Evolutionary conservation across 64 coral and sea anemone genomes (phyloP).

Genomic region (Trachythela sp.): DNA sequence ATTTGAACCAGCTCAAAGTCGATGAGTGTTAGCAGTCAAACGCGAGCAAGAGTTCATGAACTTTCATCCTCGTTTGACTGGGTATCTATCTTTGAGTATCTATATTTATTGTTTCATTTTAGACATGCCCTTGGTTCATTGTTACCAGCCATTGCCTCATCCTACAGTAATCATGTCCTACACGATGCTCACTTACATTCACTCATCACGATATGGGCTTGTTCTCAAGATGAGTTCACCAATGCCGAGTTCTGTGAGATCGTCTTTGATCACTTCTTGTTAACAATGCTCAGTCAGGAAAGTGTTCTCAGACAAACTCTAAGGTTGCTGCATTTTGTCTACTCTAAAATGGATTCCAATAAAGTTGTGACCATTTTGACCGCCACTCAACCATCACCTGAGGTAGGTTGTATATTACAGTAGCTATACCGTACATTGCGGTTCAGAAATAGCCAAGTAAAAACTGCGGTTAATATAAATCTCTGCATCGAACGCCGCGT

Average conservation of each 20-base stretch:
- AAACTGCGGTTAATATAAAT: no score
- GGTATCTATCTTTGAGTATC: background rate
- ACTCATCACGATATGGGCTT: conserved; percentile 54
- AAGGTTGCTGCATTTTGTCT: conserved; percentile 68
- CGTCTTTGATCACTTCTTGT: conserved; percentile 88
- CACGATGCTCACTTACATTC: conserved; percentile 81
- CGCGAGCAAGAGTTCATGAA: no score
- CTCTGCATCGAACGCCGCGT: no score
- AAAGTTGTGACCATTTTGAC: conserved; percentile 89
- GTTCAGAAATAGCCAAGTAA: no score
- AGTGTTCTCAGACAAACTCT: conserved; percentile 73
- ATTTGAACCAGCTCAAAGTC: no score
- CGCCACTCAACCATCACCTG: conserved; percentile 71
- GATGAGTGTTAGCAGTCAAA: no score
- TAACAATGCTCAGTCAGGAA: conserved; percentile 61
- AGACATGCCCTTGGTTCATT: conserved; percentile 52
- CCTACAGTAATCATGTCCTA: conserved; percentile 61
- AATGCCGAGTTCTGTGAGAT: conserved; percentile 71
- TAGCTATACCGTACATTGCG: no score
- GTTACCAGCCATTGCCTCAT: conserved; percentile 59
- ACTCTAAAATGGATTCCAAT: conserved; percentile 88
- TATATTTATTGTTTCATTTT: background rate
- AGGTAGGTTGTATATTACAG: conserved; percentile 44
- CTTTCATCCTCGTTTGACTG: background rate
- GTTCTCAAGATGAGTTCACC: conserved; percentile 75